Conservation (phyloP, 2,888 invertebrate genomes). For the Dastarcus helophoroides region DNA sequence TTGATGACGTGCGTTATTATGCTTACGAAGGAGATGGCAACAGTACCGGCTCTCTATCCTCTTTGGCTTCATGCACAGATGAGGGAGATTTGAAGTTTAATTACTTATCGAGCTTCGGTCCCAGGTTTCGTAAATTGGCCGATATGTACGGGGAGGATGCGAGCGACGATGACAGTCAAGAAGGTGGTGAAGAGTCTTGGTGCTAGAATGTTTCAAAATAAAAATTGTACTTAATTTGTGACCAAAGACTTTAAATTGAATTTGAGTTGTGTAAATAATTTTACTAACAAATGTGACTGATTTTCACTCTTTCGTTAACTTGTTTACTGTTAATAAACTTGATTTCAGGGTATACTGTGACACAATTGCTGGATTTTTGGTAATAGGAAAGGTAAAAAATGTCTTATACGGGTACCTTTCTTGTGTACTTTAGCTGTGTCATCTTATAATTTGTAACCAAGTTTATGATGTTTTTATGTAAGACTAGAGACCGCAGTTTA, state of each 20-base stretch:
- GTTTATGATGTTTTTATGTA: too few relatives aligned
- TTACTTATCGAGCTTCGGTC: conserved; percentile 88
- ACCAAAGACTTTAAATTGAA: conserved; percentile 31
- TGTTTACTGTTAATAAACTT: too few relatives aligned
- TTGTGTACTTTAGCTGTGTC: too few relatives aligned
- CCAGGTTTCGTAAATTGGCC: conserved; percentile 86
- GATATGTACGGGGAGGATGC: conserved; percentile 91
- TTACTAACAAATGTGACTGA: too few relatives aligned
- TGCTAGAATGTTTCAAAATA: conserved; percentile 41
- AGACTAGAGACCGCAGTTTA: too few relatives aligned
- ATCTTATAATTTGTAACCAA: too few relatives aligned
- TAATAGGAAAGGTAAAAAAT: too few relatives aligned
- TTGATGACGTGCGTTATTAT: conserved; percentile 94
- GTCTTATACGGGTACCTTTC: too few relatives aligned
- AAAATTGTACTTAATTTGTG: conserved; percentile 15
- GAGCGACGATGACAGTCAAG: conserved; percentile 69
- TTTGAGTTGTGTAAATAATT: too few relatives aligned
- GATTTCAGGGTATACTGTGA: too few relatives aligned
- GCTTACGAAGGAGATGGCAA: conserved; percentile 97
- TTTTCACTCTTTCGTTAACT: too few relatives aligned
- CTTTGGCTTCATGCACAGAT: conserved; percentile 66
- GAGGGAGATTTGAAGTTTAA: conserved; percentile 76
- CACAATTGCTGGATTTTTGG: too few relatives aligned
- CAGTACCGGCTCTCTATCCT: conserved; percentile 80
- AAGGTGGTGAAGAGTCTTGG: conserved; percentile 73